Evolutionary conservation across 2,113 vertebrate genomes (phyloP).

Genomic region (Eudyptes chrysolophus): DNA sequence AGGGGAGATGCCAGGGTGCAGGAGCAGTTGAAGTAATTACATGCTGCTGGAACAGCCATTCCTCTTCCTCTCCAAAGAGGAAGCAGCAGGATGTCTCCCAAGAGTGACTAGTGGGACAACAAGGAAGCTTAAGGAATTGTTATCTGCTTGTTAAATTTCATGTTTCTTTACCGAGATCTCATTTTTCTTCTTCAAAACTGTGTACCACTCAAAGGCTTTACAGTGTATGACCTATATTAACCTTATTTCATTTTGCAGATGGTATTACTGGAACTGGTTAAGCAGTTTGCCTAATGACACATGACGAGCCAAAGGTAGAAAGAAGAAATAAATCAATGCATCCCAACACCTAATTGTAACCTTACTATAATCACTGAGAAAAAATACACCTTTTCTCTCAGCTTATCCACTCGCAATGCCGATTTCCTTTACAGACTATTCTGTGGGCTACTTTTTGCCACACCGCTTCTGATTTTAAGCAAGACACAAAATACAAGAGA

Average conservation of each 20-base stretch:
- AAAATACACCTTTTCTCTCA: background rate
- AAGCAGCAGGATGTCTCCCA: background rate
- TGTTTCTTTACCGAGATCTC: background rate
- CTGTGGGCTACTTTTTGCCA: background rate
- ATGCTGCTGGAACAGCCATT: background rate
- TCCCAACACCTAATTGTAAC: background rate
- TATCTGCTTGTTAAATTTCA: background rate
- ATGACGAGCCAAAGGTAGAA: background rate
- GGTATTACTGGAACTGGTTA: background rate
- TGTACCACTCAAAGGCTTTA: background rate
- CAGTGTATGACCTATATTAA: background rate
- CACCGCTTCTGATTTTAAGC: background rate
- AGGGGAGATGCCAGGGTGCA: background rate
- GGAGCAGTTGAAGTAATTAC: background rate
- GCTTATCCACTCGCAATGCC: background rate
- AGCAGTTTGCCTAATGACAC: background rate
- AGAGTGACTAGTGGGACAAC: background rate
- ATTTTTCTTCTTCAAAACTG: background rate
- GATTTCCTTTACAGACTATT: background rate
- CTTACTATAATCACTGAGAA: background rate
- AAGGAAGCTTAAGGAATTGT: background rate
- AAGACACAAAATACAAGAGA: background rate
- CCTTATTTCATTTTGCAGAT: slow-evolving; percentile 1
- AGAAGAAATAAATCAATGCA: background rate
- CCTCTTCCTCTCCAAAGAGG: background rate